phyloP scores from a whole-genome alignment of 1,140 invertebrate species.

The Pseudoatta argentina region DNA sequence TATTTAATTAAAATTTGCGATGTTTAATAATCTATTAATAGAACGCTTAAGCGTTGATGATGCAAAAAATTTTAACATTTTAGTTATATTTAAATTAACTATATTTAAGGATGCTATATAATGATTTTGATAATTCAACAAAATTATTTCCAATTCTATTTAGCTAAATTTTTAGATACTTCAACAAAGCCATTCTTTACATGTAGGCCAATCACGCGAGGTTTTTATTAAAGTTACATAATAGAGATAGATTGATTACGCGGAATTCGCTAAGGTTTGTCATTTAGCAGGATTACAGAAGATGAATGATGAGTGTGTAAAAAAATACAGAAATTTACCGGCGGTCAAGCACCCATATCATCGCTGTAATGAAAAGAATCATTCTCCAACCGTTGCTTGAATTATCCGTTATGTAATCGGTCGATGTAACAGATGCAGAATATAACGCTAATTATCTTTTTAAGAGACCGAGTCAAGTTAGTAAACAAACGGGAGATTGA shows the following conservation, averaged over 20 bases:
- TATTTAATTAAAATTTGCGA: not conserved
- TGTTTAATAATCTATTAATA: not conserved
- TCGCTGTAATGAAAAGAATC: slow-evolving; percentile 45
- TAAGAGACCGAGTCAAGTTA: slow-evolving; percentile 33
- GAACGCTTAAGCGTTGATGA: no score
- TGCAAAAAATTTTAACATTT: no score
- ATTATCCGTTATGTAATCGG: slow-evolving; percentile 52
- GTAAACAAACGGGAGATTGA: slow-evolving; percentile 30
- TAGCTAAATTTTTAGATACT: no score
- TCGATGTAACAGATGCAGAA: slow-evolving; percentile 46
- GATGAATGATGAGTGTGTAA: slow-evolving; percentile 6
- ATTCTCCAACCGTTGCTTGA: slow-evolving; percentile 7
- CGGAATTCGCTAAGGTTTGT: not conserved
- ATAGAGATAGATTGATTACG: not conserved
- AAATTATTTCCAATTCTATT: no score
- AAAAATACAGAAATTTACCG: slow-evolving; percentile 30
- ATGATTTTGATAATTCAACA: no score
- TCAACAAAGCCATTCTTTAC: no score
- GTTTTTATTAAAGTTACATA: not conserved
- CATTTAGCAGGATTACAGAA: not conserved
- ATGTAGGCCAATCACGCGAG: not conserved
- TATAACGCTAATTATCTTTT: slow-evolving; percentile 62
- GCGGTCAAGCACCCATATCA: slow-evolving; percentile 41
- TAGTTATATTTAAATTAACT: no score
- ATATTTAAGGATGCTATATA: no score